Base-by-base conservation (phyloP, 2,888 invertebrate species). In the Agrochola macilenta region DNA sequence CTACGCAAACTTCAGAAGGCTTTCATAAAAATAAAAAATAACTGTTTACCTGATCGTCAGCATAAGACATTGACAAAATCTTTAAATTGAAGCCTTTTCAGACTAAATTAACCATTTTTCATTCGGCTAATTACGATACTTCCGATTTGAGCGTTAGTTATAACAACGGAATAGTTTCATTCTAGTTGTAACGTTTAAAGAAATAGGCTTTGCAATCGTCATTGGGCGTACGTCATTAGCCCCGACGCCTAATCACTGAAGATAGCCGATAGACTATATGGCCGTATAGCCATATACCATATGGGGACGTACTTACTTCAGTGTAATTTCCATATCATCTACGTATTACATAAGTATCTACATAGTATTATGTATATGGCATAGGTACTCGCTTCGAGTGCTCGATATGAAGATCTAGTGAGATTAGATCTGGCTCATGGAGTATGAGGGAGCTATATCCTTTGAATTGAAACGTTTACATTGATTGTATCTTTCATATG, bases 241-340 rank as follows among this genome's bases (percentile, higher is more conserved):
- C 70, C 63, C 58, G 61, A 49, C 60, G 35, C 49, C 65, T 86
- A 78, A 83, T 82, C 76, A 65, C 64, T 57, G 61, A 73, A 79
- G 70, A 77, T 76, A 74, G 63, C 61, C 81, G 63, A n/a, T n/a
- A n/a, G n/a, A 52, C 20, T 26, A n/a, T 30, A 65, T 17, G 12
- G 61, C 61, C 17, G 39, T 23, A 14, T n/a, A 54, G 23, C 26
- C 9, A 20, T 26, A 14, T 23, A 26, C 43, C 57, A 23, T 57
- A 65, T 49, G 30, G 54, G 20, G 39, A 61, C 26, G 17, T 72
- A 63, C 30, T 4, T n/a, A 49, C 17, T 54, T 61, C 14, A 35
- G n/a, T 46, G 23, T 8, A 49, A 64, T 82, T 82, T 77, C 43
- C 35, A 77, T 68, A 78, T 30, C 12, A 66, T 57, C 39, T 46